Base-by-base conservation (phyloP, 2,888 invertebrate species). In the Coelopa pilipes region DNA sequence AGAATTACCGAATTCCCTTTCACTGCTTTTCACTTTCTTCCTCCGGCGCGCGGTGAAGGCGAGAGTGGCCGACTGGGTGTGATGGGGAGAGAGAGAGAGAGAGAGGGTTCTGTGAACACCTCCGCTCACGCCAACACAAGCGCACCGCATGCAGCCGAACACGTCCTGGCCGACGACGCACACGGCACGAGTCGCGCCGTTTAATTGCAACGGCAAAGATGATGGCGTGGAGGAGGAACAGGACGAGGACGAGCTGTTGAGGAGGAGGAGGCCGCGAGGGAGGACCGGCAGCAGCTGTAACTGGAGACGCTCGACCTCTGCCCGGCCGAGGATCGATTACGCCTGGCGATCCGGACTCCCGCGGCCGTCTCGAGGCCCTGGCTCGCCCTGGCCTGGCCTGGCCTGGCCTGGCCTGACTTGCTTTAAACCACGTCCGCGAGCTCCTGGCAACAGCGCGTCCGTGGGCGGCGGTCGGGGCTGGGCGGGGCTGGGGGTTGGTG, bases 51-150 rank as follows among this genome's bases (percentile, higher is more conserved):
- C 34, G 34, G 7, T 7, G 7, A 34, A 34, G 34, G 34, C 7
- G 34, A 34, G 34, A 34, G 34, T 34, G 34, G 7, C 2, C 2
- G 7, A 34, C 2, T 2, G 34, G 34, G 34, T 7, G 34, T 34
- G 34, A 34, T 2, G 2, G 34, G 7, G 34, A 1, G 17, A 15
- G n/a, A 4, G 24, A 1, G 1, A 59, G 60, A 24, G 34, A 11
- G 46, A 13, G 53, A 53, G 67, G 53, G 67, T 55, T 3, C 67
- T 17, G 67, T 34, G 24, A 67, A 67, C 67, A 55, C 67, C 67
- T 67, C 53, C 67, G 24, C 47, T 21, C 50, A 66, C 49, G 9
- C 50, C 17, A 13, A 13, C 65, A 46, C 65, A 19, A 65, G 11
- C 12, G 10, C n/a, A 49, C 19, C 65, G 7, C 34, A 34, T 34